Evolutionary conservation across 2,113 vertebrate genomes (phyloP), one percentile per base, ranked within the genome.

Genomic region (Gobius niger): DNA sequence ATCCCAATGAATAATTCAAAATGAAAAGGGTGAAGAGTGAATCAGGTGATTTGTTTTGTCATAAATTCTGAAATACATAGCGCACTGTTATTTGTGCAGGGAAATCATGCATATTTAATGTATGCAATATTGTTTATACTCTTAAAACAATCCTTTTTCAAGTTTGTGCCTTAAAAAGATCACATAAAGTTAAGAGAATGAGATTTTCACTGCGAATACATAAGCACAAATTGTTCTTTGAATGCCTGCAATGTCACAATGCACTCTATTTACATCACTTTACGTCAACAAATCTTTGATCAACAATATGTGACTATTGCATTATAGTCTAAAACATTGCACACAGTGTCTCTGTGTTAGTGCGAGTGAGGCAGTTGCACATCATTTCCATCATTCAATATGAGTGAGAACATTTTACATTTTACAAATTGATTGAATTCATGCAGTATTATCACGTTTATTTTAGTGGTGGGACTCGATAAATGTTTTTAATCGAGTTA

Each of bases 101-200:
- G 60, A 63, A 15, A 73, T 69, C 70, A 53, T 78, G 63, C 72
- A 84, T 69, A 77, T 85, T 82, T 81, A 44, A 73, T n/a, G 15
- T 66, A 34, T 63, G 15, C 9, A 12, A 3, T 67, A 67, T 34
- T 18, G 52, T 47, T 73, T 75, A n/a, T 44, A 60, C 42, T 3
- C 62, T 16, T 66, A 68, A 52, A 73, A 70, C 76, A 76, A 49
- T 63, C 76, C 70, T 85, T 62, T n/a, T 78, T 85, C 53, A 44
- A 74, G 57, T 24, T 62, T 50, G 70, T 63, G 57, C 67, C 77
- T 66, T 69, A 50, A 71, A 63, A 72, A 73, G 78, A 83, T 84
- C 84, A 84, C 6, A 9, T 59, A 66, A 47, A 81, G 67, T 74
- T 16, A 65, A 76, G 47, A 16, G 11, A 47, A 44, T 63, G 68